Percentiles rank a stretch among this genome's conserved stretches.
These are phyloP conservation scores for Tauraco hartlaubi DNA, from an alignment of 2,797 vertebrate species.

Conservation along the genomic window DNA sequence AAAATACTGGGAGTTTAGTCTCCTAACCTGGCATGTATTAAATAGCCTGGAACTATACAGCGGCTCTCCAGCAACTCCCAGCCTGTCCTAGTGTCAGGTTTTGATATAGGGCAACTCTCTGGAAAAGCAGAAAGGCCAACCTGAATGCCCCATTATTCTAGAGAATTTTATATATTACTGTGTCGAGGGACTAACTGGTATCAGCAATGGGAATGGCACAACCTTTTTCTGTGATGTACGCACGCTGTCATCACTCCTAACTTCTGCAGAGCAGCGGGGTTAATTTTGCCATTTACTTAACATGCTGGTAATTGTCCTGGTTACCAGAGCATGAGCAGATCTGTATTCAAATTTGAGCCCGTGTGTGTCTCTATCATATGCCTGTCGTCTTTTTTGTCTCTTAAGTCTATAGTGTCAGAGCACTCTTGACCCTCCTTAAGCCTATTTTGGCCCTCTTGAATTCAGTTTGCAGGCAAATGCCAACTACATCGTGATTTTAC, in stretches of 20 bases:
- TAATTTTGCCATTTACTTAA: background rate
- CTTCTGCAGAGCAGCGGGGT: background rate
- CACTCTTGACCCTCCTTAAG: background rate
- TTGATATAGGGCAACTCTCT: background rate
- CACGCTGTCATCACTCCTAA: background rate
- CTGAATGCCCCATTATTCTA: background rate
- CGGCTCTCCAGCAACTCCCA: background rate
- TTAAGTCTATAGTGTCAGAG: background rate
- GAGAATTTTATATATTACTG: background rate
- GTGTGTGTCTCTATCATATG: background rate
- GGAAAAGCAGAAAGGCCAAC: background rate
- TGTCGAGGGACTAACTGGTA: background rate
- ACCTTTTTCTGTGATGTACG: background rate
- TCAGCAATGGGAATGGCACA: background rate
- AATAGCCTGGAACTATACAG: background rate
- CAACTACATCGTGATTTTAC: background rate
- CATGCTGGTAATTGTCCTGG: background rate
- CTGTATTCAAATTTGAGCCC: background rate
- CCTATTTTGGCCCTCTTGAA: background rate
- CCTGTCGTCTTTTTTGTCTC: background rate
- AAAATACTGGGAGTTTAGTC: background rate
- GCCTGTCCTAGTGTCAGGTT: background rate
- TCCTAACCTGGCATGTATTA: background rate
- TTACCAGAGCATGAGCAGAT: background rate
- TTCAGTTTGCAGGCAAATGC: background rate